These are phyloP conservation scores for Nettapus auritus DNA, from an alignment of 2,113 vertebrate genomes.

Conservation along the genomic window DNA sequence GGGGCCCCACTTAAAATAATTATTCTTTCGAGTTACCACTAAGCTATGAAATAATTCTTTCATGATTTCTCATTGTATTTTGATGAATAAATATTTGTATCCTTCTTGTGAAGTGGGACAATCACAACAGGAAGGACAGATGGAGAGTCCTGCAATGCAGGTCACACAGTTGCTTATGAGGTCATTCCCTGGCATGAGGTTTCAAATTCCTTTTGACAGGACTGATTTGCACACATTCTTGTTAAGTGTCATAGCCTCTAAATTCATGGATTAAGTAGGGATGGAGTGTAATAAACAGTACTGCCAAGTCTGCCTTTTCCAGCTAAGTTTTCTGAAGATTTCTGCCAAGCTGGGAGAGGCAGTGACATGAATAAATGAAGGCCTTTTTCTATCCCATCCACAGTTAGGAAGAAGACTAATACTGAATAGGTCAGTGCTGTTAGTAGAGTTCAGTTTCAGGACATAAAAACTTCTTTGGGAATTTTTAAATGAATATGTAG, in stretches of 20 bases:
- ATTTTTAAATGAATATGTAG: background rate
- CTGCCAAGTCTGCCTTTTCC: background rate
- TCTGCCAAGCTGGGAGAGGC: background rate
- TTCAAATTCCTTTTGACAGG: background rate
- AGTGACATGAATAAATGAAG: background rate
- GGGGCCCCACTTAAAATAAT: too few relatives aligned
- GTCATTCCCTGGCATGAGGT: background rate
- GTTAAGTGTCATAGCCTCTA: background rate
- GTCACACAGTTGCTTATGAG: background rate
- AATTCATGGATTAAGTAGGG: background rate
- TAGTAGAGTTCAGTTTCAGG: background rate
- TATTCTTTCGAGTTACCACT: too few relatives aligned
- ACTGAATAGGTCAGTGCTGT: background rate
- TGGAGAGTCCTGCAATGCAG: background rate
- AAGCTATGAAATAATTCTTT: background rate
- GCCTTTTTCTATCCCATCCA: background rate
- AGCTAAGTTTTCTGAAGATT: background rate
- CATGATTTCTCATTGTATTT: background rate
- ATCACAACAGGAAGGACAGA: background rate
- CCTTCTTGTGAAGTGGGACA: background rate
- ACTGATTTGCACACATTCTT: background rate
- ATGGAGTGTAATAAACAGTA: background rate
- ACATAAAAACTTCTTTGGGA: background rate
- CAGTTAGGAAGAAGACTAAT: background rate
- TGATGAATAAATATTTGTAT: background rate